Evolutionary conservation across 2,113 vertebrate genomes (phyloP).

Genomic region (Gnathonemus echidnorhynchus): DNA sequence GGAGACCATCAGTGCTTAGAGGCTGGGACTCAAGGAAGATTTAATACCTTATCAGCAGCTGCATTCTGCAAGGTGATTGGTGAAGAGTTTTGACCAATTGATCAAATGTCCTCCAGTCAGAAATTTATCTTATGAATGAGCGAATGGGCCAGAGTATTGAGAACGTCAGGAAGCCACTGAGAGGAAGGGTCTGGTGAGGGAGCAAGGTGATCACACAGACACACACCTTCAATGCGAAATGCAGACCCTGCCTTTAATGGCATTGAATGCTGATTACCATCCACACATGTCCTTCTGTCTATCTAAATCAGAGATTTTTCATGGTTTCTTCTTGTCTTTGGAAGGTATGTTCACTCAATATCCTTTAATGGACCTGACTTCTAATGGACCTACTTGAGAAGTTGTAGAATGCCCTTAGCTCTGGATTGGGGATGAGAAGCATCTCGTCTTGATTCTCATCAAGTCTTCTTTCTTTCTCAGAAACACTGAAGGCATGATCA

Average conservation of each 20-base stretch:
- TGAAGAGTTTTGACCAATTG: not conserved
- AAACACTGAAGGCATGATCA: not conserved
- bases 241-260: constrained; percentile 12
- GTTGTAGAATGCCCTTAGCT: constrained; percentile 27
- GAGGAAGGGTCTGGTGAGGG: not conserved
- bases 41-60: not conserved
- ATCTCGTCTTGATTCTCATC: constrained; percentile 24
- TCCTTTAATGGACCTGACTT: not conserved
- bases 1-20: not conserved
- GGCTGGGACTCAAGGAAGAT: not conserved
- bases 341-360: not conserved
- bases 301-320: constrained; percentile 3
- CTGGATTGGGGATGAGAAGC: not conserved
- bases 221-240: not conserved
- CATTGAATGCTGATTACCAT: not conserved
- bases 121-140: not conserved
- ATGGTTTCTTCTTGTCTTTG: not conserved
- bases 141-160: not conserved
- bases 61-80: not conserved
- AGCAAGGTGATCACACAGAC: not conserved
- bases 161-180: not conserved
- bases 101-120: not conserved
- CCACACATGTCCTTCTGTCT: not conserved
- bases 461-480: constrained; percentile 24
- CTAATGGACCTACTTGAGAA: constrained; percentile 42